Base-by-base conservation (phyloP, 2,113 vertebrate species). In the Amazona vittata region DNA sequence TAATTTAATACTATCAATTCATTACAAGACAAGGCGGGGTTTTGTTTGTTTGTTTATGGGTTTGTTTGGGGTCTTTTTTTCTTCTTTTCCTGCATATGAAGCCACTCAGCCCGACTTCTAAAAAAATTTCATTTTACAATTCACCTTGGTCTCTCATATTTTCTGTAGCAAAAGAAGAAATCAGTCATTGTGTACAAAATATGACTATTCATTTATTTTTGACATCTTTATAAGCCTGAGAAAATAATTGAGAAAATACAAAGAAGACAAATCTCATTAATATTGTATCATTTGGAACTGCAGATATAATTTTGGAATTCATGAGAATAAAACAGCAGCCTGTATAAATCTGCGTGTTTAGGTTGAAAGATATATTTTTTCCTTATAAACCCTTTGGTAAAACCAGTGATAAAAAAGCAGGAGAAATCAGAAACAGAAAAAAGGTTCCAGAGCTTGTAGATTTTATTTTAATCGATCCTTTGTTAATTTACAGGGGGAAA, bases 351-450 rank as follows among this genome's bases (percentile, higher is more conserved):
- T 70, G 14, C 74, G n/a, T 57, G 10, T 49, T 91, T 63, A 2
- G 59, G 10, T 78, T 77, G 55, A 74, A 86, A 67, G 59, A 33
- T 15, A 17, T 4, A 41, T 89, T 94, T 78, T 9, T 67, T 81
- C 21, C 46, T 70, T 47, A 81, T 74, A 57, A 91, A 89, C 67
- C 82, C 75, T 93, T 79, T 19, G 39, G 15, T 88, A 85, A 80
- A 90, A 80, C 33, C 33, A 83, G 33, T 69, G 41, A 57, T 26
- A 55, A 71, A 71, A 88, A 86, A 86, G 47, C 57, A 1, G 3
- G 5, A 79, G 19, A 75, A 94, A 86, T 35, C 52, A 68, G 31
- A 94, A 35, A 6, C 28, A 55, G 33, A 43, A 31, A 55, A 24
- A 26, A 14, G 0, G 5, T 57, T 67, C 35, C 0, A 0, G 21